phyloP scores from a whole-genome alignment of 2,888 invertebrate genomes.

The Dyspetes luteomarginatus region DNA sequence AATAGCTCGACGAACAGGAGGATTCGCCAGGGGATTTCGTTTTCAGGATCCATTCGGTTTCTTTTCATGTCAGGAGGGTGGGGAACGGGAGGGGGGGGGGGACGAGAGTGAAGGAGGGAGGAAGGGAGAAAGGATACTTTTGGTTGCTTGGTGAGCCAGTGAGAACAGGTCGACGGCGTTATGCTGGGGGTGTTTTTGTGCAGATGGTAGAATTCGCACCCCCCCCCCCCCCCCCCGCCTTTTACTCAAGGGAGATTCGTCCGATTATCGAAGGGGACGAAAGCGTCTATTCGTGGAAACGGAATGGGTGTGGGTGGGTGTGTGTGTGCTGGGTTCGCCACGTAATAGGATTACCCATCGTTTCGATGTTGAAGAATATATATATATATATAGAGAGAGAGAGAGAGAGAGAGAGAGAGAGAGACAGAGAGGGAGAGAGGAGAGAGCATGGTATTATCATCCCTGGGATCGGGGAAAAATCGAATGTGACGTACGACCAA shows the following conservation, averaged over 20 bases:
- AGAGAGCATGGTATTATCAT: background rate
- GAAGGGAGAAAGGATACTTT: background rate
- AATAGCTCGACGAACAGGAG: slow-evolving; percentile 34
- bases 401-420: background rate
- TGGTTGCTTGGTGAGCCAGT: no score
- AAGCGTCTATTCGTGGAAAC: slow-evolving; percentile 48
- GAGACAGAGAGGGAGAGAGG: background rate
- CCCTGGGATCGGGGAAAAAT: slow-evolving; percentile 1
- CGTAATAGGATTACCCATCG: slow-evolving; percentile 64
- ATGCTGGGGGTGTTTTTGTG: slow-evolving; percentile 46
- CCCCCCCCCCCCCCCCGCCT: background rate
- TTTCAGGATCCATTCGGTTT: slow-evolving; percentile 21
- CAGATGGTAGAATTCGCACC: slow-evolving; percentile 66
- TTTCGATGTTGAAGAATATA: background rate
- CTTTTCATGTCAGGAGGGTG: slow-evolving; percentile 11
- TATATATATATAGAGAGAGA: background rate
- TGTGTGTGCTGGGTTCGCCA: background rate
- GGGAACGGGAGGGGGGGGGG: background rate
- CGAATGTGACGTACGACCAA: slow-evolving; percentile 26
- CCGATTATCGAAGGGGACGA: slow-evolving; percentile 62
- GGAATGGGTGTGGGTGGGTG: slow-evolving; percentile 41
- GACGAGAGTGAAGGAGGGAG: background rate
- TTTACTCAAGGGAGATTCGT: slow-evolving; percentile 48
- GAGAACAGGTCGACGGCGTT: slow-evolving; percentile 1
- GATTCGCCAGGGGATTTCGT: slow-evolving; percentile 32